A percentile compares a stretch with the other conserved stretches of the same genome.
phyloP scores from a whole-genome alignment of 2,113 vertebrate species.

The Glareola pratincola region DNA sequence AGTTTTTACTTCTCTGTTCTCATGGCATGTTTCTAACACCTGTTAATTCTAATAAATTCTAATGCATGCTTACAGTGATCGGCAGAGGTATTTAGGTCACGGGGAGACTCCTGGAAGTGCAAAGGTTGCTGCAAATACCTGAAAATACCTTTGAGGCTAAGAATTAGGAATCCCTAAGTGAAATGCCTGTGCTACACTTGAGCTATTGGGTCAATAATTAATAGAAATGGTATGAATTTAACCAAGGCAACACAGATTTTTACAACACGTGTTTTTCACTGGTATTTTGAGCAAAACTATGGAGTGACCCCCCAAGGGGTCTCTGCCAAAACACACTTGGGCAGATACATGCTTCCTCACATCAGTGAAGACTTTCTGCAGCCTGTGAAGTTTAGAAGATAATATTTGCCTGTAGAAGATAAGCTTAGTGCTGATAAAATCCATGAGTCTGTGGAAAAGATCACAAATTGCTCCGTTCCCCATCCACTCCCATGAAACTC shows the following conservation, averaged over 20 bases:
- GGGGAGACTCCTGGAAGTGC: background rate
- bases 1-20: background rate
- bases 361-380: background rate
- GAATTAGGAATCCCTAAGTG: background rate
- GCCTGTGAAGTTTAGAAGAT: background rate
- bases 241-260: background rate
- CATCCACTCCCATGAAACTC: background rate
- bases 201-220: background rate
- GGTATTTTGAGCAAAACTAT: background rate
- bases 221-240: background rate
- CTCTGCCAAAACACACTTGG: background rate
- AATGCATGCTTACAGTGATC: background rate
- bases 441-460: background rate
- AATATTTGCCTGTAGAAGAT: background rate
- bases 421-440: background rate
- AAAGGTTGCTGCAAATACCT: background rate
- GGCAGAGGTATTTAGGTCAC: background rate
- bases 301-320: background rate
- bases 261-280: background rate
- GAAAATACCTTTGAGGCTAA: background rate
- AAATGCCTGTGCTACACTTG: background rate
- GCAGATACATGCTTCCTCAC: background rate
- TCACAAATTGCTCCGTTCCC: background rate
- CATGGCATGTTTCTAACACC: background rate
- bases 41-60: background rate